Percentiles rank a stretch among this genome's conserved stretches.
Evolutionary conservation across 2,888 invertebrate species (phyloP).

Genomic region (Drosophila vallismaia): DNA sequence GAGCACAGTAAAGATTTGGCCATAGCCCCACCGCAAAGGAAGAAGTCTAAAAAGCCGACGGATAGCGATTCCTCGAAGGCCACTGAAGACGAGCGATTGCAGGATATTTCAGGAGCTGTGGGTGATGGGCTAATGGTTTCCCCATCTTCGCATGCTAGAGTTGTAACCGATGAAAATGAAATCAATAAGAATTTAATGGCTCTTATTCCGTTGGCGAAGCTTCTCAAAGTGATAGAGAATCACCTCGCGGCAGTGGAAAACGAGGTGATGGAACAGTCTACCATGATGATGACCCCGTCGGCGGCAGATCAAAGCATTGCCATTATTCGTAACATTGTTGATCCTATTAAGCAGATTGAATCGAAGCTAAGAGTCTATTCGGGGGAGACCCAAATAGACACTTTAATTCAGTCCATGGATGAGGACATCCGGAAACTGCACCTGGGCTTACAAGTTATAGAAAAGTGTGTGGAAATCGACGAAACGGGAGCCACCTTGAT

Average conservation of each 20-base stretch:
- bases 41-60: slow-evolving; percentile 80
- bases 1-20: slow-evolving; percentile 70
- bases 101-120: slow-evolving; percentile 86
- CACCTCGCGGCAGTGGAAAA: slow-evolving; percentile 87
- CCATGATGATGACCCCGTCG: slow-evolving; percentile 87
- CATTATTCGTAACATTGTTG: slow-evolving; percentile 86
- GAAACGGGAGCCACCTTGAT: slow-evolving; percentile 88
- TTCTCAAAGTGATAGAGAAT: slow-evolving; percentile 85
- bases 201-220: slow-evolving; percentile 82
- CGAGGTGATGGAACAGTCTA: slow-evolving; percentile 87
- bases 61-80: slow-evolving; percentile 84
- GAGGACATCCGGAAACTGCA: slow-evolving; percentile 87
- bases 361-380: slow-evolving; percentile 86
- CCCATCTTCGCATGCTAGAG: slow-evolving; percentile 64
- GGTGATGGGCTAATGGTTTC: slow-evolving; percentile 85
- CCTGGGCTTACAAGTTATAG: slow-evolving; percentile 87
- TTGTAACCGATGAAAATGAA: slow-evolving; percentile 84
- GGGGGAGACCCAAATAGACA: slow-evolving; percentile 82
- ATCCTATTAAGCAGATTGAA: slow-evolving; percentile 87
- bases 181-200: slow-evolving; percentile 84
- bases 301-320: slow-evolving; percentile 88
- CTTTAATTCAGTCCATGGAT: slow-evolving; percentile 85
- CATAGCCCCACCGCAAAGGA: slow-evolving; percentile 78
- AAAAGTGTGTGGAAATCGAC: slow-evolving; percentile 89
- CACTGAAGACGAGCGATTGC: slow-evolving; percentile 82